These are phyloP conservation scores for Bellardia pandia DNA, from an alignment of 2,888 invertebrate species.

Conservation along the genomic window DNA sequence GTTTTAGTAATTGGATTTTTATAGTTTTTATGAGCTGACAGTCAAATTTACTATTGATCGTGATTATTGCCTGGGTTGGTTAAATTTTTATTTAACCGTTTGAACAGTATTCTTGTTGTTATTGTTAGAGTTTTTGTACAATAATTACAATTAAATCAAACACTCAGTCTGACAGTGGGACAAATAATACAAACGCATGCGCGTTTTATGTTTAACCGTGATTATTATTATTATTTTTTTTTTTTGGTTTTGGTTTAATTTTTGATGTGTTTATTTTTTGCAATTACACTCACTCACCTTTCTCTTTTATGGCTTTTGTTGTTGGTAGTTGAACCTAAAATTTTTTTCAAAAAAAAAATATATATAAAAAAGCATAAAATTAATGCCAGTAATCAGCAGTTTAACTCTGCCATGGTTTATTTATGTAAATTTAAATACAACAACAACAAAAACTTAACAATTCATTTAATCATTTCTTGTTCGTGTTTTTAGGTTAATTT, in stretches of 20 bases:
- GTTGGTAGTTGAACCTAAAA: constrained; percentile 28
- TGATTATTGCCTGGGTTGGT: constrained; percentile 17
- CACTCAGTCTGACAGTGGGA: neutral
- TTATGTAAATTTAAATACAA: constrained; percentile 21
- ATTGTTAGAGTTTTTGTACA: neutral
- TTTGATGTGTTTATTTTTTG: constrained; percentile 27
- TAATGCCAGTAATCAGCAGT: constrained; percentile 7
- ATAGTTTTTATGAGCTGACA: neutral
- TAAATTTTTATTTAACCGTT: neutral
- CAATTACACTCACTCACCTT: constrained; percentile 57
- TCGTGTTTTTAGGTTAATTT: constrained; percentile 37
- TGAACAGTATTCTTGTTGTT: constrained; percentile 7
- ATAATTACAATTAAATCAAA: neutral
- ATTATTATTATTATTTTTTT: constrained; percentile 11
- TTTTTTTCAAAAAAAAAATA: constrained; percentile 37
- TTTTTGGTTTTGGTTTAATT: neutral
- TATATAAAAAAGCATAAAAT: neutral
- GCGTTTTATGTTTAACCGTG: constrained; percentile 29
- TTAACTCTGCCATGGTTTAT: neutral
- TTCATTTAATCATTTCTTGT: constrained; percentile 11
- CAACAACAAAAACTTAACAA: neutral
- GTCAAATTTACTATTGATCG: constrained; percentile 34
- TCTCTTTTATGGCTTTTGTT: constrained; percentile 48
- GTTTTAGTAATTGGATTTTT: neutral
- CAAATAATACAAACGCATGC: constrained; percentile 31